Evolutionary conservation across 2,113 vertebrate species (phyloP).

Genomic region (Paraplagusia blochii): DNA sequence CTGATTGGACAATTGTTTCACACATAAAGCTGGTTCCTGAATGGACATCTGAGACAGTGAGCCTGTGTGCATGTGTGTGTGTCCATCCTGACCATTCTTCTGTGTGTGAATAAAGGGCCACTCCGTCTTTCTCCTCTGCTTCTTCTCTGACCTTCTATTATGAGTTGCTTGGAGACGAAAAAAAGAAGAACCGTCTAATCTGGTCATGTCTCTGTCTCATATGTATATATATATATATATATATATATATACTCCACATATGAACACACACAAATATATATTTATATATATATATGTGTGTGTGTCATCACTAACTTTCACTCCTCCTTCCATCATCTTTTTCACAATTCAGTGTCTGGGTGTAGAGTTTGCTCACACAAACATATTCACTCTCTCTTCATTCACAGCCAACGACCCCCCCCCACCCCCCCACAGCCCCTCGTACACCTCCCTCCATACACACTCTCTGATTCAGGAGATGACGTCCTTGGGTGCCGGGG

Average conservation of each 20-base stretch:
- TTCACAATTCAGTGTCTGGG: slow-evolving; percentile 51
- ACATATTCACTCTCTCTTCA: slow-evolving; percentile 40
- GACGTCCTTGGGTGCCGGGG: slow-evolving; percentile 58
- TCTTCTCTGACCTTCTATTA: slow-evolving; percentile 91
- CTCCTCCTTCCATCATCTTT: slow-evolving; percentile 22
- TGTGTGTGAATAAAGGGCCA: slow-evolving; percentile 68
- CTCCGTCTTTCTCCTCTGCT: slow-evolving; percentile 71
- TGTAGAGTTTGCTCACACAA: slow-evolving; percentile 46
- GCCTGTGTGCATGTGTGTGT: slow-evolving; percentile 1
- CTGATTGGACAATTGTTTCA: too few relatives aligned
- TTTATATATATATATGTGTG: too few relatives aligned
- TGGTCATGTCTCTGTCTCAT: slow-evolving; percentile 57
- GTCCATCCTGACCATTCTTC: background rate
- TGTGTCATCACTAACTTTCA: too few relatives aligned
- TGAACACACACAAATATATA: background rate
- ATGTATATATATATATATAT: too few relatives aligned
- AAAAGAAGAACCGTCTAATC: slow-evolving; percentile 79
- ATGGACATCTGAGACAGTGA: too few relatives aligned
- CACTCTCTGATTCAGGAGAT: background rate
- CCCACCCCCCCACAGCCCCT: too few relatives aligned
- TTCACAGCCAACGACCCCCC: slow-evolving; percentile 39
- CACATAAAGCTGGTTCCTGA: too few relatives aligned
- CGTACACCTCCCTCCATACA: too few relatives aligned
- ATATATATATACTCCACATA: slow-evolving; percentile 35
- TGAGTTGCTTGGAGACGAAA: slow-evolving; percentile 96